Conservation (phyloP, 2,888 invertebrate species). For the Notodonta dromedarius region DNA sequence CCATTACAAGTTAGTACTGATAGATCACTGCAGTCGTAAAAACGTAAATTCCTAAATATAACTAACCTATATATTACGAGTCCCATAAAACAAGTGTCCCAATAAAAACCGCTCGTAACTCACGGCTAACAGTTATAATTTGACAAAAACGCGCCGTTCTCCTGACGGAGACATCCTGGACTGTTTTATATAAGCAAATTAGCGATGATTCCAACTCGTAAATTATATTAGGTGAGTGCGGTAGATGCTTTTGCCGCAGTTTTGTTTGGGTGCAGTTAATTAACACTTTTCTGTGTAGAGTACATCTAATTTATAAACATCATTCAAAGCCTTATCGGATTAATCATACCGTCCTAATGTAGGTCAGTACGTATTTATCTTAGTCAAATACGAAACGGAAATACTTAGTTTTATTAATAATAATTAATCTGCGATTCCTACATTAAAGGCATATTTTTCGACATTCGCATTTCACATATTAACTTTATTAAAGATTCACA, state of each 20-base stretch:
- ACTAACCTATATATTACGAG: constrained; percentile 4
- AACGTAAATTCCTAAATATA: constrained; percentile 2
- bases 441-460: too few species aligned
- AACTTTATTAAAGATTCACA: too few species aligned
- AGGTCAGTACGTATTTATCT: too few species aligned
- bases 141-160: constrained; percentile 30
- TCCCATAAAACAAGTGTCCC: constrained; percentile 23
- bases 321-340: too few species aligned
- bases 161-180: constrained; percentile 28
- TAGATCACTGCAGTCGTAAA: background rate
- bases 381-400: too few species aligned
- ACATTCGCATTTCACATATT: too few species aligned
- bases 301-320: too few species aligned
- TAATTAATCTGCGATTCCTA: too few species aligned
- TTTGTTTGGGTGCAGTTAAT: background rate
- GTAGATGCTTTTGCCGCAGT: constrained; percentile 4
- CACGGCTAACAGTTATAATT: constrained; percentile 26
- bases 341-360: too few species aligned
- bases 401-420: too few species aligned
- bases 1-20: background rate
- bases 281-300: too few species aligned
- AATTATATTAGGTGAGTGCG: constrained; percentile 25
- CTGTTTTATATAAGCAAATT: constrained; percentile 30
- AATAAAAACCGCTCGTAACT: constrained; percentile 36
- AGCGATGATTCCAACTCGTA: constrained; percentile 23